Evolutionary conservation across 2,113 vertebrate genomes (phyloP), one percentile per base, ranked within the genome.

Genomic region (Rhinopomastus cyanomelas): DNA sequence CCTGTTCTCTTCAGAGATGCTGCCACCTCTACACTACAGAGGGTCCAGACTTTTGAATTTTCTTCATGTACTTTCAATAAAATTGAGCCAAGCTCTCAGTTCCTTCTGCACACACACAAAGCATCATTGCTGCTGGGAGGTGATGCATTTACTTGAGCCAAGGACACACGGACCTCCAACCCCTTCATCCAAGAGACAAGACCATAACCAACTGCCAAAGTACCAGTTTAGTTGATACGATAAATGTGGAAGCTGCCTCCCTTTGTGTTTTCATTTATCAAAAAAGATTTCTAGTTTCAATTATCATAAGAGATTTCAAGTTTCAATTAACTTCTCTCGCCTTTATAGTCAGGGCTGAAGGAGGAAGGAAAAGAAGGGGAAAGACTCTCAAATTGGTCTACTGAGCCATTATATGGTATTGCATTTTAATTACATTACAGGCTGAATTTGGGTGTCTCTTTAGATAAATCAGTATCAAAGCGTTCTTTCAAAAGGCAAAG

Each of bases 401-500:
- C 76, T 81, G 72, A 84, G 75, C 89, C 73, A 93, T 91, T 91
- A 87, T 59, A 90, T n/a, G 55, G 91, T 79, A 96, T 21, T 87
- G 81, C 93, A 89, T 95, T 93, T 95, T 90, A 95, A 94, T 95
- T 94, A 95, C 81, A 79, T 66, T 87, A 78, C 51, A 51, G 73
- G 68, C 29, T 88, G 82, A 91, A 84, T 94, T 81, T 91, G 87
- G 82, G 82, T 84, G 81, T 60, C 85, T 85, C 67, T 89, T 78
- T 78, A 90, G 87, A 95, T 88, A 86, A 57, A 94, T 90, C 57
- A 94, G 57, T 91, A 94, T 90, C 81, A 96, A 96, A 86, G 69
- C 64, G 88, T 79, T 51, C 62, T 93, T 96, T 96, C 75, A 96
- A 96, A 96, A 94, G 88, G 81, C 78, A 92, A 85, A 84, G 88